Evolutionary conservation across 2,797 vertebrate species (phyloP).

Genomic region (Artibeus lituratus): DNA sequence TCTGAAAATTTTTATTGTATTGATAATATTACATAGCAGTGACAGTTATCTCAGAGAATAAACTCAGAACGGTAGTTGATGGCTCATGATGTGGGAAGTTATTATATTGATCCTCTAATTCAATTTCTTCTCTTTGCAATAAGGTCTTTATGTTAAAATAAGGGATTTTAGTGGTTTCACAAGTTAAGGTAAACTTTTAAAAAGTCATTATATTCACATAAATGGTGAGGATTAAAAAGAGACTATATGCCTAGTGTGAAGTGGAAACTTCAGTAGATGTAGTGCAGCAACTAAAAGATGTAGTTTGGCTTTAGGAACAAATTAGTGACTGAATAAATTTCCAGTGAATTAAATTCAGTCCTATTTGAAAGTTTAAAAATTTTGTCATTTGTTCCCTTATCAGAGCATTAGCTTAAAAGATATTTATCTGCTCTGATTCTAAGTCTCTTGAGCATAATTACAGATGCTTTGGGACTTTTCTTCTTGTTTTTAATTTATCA

Average conservation of each 20-base stretch:
- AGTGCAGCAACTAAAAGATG: background rate
- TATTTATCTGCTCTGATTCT: background rate
- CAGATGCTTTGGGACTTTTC: background rate
- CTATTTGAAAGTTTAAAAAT: background rate
- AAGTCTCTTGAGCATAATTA: background rate
- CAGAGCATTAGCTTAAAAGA: background rate
- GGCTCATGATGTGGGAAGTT: background rate
- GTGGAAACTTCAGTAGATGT: background rate
- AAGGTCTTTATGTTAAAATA: background rate
- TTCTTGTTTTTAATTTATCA: background rate
- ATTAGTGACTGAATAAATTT: conserved; percentile 31
- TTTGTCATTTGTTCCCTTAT: conserved; percentile 40
- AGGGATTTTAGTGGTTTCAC: background rate
- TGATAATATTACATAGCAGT: background rate
- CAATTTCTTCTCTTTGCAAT: background rate
- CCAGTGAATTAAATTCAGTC: conserved; percentile 17
- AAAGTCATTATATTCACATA: background rate
- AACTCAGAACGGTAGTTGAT: background rate
- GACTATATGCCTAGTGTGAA: background rate
- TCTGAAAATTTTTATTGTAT: background rate
- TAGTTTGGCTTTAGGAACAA: conserved; percentile 26
- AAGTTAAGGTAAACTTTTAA: conserved; percentile 11
- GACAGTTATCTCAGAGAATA: background rate
- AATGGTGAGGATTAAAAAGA: background rate
- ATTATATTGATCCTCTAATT: background rate